Evolutionary conservation across 2,113 vertebrate species (phyloP), one percentile per base, ranked within the genome.

Genomic region (Neodon shergylaensis): DNA sequence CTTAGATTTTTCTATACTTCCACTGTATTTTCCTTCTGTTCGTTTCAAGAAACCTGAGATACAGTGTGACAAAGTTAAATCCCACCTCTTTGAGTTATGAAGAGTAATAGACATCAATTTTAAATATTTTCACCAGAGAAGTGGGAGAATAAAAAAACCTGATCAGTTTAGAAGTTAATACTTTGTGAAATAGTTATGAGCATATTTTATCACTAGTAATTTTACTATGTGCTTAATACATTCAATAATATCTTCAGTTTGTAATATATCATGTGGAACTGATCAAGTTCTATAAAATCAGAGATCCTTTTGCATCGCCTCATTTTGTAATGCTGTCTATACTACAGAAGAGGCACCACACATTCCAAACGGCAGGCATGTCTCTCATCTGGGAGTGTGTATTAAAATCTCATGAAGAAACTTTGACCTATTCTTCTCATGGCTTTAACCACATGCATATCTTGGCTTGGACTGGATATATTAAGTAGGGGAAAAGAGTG

Each of bases 21-120:
- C 9, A 81, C 54, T 77, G 26, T 33, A 7, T 47, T 10, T 36
- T 91, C 58, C 26, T 36, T 76, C 1, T 36, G 42, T 73, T 97
- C 91, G 47, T 54, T 96, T 97, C 3, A 83, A 95, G 54, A 83
- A 92, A 83, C 2, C 0, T 5, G 49, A 89, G 19, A 78, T 24
- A 22, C 22, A 5, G 63, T 72, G 31, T 84, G 36, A 88, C 2
- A 79, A 88, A 94, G 82, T 66, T 91, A 77, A 73, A 26, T 63
- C 73, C 16, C 17, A 86, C 12, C 16, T 86, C 11, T 61, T 31
- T 90, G 33, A 90, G 83, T 68, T 87, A 68, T 88, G 49, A 93
- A 77, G 36, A 89, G 66, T 26, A 5, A 22, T 74, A 5, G n/a
- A 39, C 1, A 70, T 36, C 22, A 47, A 14, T 89, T 89, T 86